Base-by-base conservation (phyloP, 2,797 vertebrate genomes). In the Caiman crocodilus region DNA sequence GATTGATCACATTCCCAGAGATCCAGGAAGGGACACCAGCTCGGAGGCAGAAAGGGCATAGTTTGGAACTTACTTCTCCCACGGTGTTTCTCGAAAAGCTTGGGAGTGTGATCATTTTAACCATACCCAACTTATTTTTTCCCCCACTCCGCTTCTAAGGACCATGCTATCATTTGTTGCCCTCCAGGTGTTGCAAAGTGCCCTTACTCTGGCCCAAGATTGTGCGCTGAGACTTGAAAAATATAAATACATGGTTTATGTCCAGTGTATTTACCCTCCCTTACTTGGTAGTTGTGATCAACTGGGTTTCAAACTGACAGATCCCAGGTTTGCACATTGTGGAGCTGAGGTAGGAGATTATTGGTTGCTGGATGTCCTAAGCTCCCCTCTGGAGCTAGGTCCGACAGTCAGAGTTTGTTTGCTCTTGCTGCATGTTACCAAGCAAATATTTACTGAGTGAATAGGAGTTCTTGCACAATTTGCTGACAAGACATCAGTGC, bases 371-470 rank as follows among this genome's bases (percentile, higher is more conserved):
- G 9, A 7, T 12, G 32, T 57, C 42, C 14, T 32, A 17, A 74
- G 5, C 2, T 1, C 9, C n/a, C 78, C 23, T 6, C 32, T 69
- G 30, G 12, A 20, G 7, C 32, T 69, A 21, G 23, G 32, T 21
- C 67, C 23, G 67, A 69, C 9, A 10, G 8, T 65, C 63, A 9
- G 64, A 65, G 14, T 17, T 21, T 69, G 21, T 69, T 69, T 69
- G 20, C 30, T 21, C 35, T 35, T 13, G 8, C 30, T 69, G 30
- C 20, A 23, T 42, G 35, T 73, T 73, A 14, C 60, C 57, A 85
- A 75, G 74, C 61, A 93, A 94, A 93, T 93, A 91, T 94, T 96
- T 95, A 84, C 35, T 7, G 21, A 90, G 79, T 28, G 65, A 79
- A n/a, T 16, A 0, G 26, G 35, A 83, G 35, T 89, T 94, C 1